Evolutionary conservation across 2,797 vertebrate species (phyloP), one percentile per base, ranked within the genome.

Genomic region (Tympanoctomys barrerae): DNA sequence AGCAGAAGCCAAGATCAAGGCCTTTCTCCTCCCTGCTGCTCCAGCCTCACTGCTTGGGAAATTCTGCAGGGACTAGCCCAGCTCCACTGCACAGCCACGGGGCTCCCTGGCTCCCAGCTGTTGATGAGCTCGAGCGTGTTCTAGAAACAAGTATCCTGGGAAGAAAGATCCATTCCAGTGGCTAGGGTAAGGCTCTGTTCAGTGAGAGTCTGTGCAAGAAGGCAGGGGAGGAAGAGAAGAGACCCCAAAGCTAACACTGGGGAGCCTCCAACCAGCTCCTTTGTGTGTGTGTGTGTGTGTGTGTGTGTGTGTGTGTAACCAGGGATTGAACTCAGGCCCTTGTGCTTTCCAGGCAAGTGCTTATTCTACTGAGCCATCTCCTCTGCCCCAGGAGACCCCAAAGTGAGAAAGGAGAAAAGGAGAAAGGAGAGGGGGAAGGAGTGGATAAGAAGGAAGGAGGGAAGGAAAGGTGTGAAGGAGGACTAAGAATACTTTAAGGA

Each of bases 371-470:
- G 42, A 42, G 42, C 42, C 42, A 42, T 42, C 42, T 42, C 42
- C 42, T 5, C 42, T 42, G 42, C 42, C 42, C 4, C 42, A 42
- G 42, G 42, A 42, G 5, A 42, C 42, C 42, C 5, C 4, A 9
- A 7, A 46, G 12, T 14, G 31, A n/a, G 33, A 36, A 62, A 61
- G 2, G 14, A 8, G 83, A 39, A 9, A 31, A 7, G 2, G 2
- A 18, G 19, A 5, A 59, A 13, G 42, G 46, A 39, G 12, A 19
- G 24, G 31, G 24, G 33, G 46, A 54, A 68, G 5, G 22, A 6
- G 77, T 49, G 13, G 36, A 33, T 18, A 1, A 3, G 2, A 4
- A 18, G 19, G 9, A 14, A 21, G 28, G 1, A 13, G 3, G 5
- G 6, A 79, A n/a, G 31, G 62, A 4, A 28, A 73, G 31, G 9